Evolutionary conservation across 37 sponge, comb jelly and placozoan species (phyloP).

Genomic region (Mnemiopsis leidyi): DNA sequence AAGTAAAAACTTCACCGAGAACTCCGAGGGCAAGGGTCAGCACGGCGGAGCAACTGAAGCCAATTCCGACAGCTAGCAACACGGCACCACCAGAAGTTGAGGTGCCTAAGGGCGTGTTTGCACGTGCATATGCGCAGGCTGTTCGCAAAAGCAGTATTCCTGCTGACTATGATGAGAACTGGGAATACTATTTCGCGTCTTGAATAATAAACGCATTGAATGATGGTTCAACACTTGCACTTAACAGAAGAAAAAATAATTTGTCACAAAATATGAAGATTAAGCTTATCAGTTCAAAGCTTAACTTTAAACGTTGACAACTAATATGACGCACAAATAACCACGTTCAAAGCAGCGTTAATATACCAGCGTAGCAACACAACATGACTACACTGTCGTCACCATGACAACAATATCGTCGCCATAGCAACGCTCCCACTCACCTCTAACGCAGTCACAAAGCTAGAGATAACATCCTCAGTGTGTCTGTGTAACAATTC

Average conservation of each 20-base stretch:
- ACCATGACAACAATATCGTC: no score
- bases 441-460: slow-evolving; percentile 11
- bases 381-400: no score
- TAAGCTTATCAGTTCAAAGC: no score
- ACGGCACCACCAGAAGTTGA: neutral
- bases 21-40: neutral
- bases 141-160: neutral
- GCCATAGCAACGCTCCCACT: neutral
- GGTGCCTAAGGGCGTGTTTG: neutral
- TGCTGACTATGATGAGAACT: neutral
- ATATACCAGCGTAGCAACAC: no score
- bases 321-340: no score
- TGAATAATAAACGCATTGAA: neutral
- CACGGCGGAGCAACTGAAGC: neutral
- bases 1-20: no score
- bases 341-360: no score
- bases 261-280: no score
- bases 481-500: neutral
- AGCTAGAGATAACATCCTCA: slow-evolving; percentile 10
- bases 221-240: no score
- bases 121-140: neutral
- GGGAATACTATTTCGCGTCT: neutral
- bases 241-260: no score
- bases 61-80: neutral
- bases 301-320: no score